Evolutionary conservation across 2,888 invertebrate species (phyloP).

Genomic region (Parascotia fuliginaria): DNA sequence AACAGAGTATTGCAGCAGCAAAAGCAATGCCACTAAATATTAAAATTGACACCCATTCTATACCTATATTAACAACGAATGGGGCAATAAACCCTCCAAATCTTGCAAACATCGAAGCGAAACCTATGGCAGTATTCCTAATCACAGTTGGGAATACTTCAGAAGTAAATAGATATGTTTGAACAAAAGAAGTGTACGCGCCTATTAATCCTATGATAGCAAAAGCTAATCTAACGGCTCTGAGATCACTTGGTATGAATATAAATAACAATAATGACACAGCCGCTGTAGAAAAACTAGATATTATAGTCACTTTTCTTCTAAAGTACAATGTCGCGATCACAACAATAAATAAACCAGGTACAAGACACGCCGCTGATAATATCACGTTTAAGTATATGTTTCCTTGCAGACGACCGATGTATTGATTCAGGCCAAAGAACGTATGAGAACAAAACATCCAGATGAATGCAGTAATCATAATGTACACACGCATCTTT

Average conservation of each 20-base stretch:
- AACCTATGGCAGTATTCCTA: constrained; percentile 92
- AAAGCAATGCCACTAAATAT: constrained; percentile 70
- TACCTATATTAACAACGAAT: constrained; percentile 86
- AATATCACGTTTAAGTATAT: constrained; percentile 93
- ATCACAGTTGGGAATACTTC: constrained; percentile 93
- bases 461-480: constrained; percentile 90
- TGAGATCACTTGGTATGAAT: constrained; percentile 59
- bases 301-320: constrained; percentile 63
- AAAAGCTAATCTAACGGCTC: constrained; percentile 86
- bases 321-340: constrained; percentile 62
- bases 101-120: constrained; percentile 89
- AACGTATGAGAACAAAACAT: constrained; percentile 92
- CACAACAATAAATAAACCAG: constrained; percentile 63
- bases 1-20: constrained; percentile 64
- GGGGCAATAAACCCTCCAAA: constrained; percentile 89
- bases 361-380: constrained; percentile 79
- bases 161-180: constrained; percentile 90
- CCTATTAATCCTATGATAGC: constrained; percentile 91
- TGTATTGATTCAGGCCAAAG: constrained; percentile 93
- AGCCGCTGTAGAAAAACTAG: constrained; percentile 62
- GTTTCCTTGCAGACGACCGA: constrained; percentile 90
- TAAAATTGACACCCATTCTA: constrained; percentile 70
- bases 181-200: constrained; percentile 88
- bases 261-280: constrained; percentile 67
- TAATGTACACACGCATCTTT: constrained; percentile 88